Evolutionary conservation across 1,140 invertebrate species (phyloP).

Genomic region (Rhagoletis zephyria): DNA sequence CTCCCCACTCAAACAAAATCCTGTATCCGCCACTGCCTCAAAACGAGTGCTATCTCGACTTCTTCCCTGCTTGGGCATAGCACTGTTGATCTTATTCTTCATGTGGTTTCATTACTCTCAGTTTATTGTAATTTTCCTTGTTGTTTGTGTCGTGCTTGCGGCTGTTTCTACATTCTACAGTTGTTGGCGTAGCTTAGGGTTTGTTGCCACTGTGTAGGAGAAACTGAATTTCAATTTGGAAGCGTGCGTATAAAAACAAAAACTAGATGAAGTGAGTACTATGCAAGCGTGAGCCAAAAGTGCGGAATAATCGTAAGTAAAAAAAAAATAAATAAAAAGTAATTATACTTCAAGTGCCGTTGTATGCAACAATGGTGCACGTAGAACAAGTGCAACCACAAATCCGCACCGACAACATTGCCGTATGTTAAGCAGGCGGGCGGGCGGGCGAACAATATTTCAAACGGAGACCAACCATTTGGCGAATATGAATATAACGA

Average conservation of each 20-base stretch:
- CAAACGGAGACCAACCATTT: neutral
- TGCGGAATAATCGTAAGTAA: no score
- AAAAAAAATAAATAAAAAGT: slow-evolving; percentile 27
- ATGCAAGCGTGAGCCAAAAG: neutral
- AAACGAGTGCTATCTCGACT: slow-evolving; percentile 45
- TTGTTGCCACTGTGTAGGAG: neutral
- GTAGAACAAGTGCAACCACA: slow-evolving; percentile 3
- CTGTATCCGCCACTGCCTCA: no score
- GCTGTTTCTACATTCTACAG: neutral
- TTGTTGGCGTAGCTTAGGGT: neutral
- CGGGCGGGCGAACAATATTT: neutral
- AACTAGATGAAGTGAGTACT: no score
- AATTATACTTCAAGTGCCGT: slow-evolving; percentile 33
- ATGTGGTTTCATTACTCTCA: neutral
- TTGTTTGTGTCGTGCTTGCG: neutral
- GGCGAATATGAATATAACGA: neutral
- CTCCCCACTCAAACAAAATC: no score
- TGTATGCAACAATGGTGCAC: slow-evolving; percentile 34
- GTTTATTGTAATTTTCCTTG: neutral
- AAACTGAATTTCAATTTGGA: slow-evolving; percentile 24
- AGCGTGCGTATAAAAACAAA: slow-evolving; percentile 22
- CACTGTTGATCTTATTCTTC: slow-evolving; percentile 19
- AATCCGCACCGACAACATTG: neutral
- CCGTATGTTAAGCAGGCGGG: no score
- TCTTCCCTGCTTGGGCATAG: slow-evolving; percentile 53